Evolutionary conservation across 2,797 vertebrate species (phyloP), one percentile per base, ranked within the genome.

Genomic region (Myotis pilosus): DNA sequence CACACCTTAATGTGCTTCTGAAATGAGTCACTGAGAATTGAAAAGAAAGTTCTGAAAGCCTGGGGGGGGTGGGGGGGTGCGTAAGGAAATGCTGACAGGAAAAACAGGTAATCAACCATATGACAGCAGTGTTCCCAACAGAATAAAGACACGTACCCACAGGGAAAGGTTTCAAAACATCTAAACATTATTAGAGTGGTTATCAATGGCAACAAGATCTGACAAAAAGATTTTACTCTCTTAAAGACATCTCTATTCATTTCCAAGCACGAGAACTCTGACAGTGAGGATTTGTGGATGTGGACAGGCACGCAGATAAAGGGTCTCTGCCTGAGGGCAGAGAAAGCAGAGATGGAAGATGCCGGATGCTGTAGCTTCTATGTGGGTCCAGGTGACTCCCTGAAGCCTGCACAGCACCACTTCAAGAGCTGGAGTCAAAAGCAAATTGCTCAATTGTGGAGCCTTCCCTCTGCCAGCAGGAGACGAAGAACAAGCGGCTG

Each of bases 401-500:
- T 10, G 64, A 96, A 95, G 96, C 71, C 95, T 44, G n/a, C 80
- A 85, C 0, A 12, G 86, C 96, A 92, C 84, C 92, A 92, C 94
- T 97, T 88, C 71, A 87, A 96, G 89, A 94, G 94, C 83, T 41
- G 53, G 80, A 49, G 79, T 92, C 90, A 76, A 89, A 85, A 94
- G 76, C 17, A 88, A 91, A 94, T 0, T 3, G 60, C 75, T 91
- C 41, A 6, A 8, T 19, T 28, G 41, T 57, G 71, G 64, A 41
- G 25, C 53, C 89, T 57, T 15, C 68, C 30, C 78, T 79, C 51
- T 20, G 62, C 83, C 92, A 74, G 92, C 55, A 28, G 55, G 93
- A 95, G 78, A 79, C 5, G 38, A 98, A 96, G 25, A 9, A 72
- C 74, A 60, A 87, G 97, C 90, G 49, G 92, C 53, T 98, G 97